A percentile compares a stretch with the other conserved stretches of the same genome.
These are phyloP conservation scores for Merops nubicus DNA, from an alignment of 2,113 vertebrate species.

Conservation along the genomic window DNA sequence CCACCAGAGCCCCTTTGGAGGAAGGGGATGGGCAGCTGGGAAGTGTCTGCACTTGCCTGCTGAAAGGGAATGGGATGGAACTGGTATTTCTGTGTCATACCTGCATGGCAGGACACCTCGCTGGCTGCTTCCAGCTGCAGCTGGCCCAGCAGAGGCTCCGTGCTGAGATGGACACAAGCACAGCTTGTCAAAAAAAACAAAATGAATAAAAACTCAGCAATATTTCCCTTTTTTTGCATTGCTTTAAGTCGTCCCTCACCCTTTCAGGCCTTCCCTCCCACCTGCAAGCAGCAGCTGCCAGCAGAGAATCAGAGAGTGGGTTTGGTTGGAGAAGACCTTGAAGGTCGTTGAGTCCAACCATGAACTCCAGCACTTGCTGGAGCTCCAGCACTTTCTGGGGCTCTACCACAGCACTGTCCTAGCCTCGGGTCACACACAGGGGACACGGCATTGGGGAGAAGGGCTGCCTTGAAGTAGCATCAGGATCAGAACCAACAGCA, in stretches of 20 bases:
- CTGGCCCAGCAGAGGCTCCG: neutral
- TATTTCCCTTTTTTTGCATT: neutral
- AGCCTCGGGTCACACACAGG: no score
- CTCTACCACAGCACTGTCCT: no score
- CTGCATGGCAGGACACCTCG: neutral
- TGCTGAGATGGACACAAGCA: accelerated
- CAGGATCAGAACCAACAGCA: no score
- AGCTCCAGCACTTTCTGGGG: no score
- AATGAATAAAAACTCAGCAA: accelerated
- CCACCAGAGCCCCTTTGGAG: neutral
- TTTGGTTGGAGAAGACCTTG: neutral
- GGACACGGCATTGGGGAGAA: no score
- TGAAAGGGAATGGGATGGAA: neutral
- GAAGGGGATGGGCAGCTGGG: neutral
- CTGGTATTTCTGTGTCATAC: neutral
- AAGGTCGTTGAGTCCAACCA: neutral
- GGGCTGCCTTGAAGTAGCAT: no score
- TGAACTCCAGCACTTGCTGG: neutral
- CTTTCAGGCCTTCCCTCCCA: neutral
- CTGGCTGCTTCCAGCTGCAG: neutral
- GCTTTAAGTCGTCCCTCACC: neutral
- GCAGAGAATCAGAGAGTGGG: neutral
- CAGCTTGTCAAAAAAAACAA: neutral
- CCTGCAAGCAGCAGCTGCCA: neutral
- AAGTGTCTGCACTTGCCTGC: neutral